These are phyloP conservation scores for Drosophila equinoxialis DNA, from an alignment of 1,140 invertebrate species.

Conservation along the genomic window DNA sequence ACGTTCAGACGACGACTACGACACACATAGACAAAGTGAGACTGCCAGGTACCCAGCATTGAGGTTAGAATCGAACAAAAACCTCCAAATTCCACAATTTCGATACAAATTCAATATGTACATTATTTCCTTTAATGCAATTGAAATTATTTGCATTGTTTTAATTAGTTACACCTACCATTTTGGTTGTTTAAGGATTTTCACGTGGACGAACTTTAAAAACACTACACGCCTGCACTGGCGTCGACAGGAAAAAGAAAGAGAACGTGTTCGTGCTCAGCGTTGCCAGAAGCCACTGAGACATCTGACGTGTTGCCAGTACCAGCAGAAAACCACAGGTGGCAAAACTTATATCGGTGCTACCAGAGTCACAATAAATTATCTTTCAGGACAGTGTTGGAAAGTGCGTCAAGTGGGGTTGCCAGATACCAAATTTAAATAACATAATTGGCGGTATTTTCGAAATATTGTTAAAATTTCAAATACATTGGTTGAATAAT, in stretches of 20 bases:
- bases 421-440: too few relatives aligned
- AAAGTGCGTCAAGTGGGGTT: too few relatives aligned
- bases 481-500: too few relatives aligned
- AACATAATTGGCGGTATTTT: too few relatives aligned
- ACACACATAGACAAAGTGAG: constrained; percentile 25
- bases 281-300: background rate
- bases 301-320: background rate
- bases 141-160: constrained; percentile 33
- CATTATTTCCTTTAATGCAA: background rate
- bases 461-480: too few relatives aligned
- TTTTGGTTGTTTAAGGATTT: constrained; percentile 93
- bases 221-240: constrained; percentile 92
- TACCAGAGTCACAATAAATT: background rate
- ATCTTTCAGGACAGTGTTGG: background rate
- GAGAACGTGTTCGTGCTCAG: constrained; percentile 32
- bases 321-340: background rate
- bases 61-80: constrained; percentile 3
- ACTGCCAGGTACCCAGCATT: constrained; percentile 23
- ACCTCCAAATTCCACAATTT: background rate
- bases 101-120: background rate
- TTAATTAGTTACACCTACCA: constrained; percentile 86
- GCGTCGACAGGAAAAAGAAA: constrained; percentile 88
- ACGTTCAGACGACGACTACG: background rate
- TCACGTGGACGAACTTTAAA: constrained; percentile 85
- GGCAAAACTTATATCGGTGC: background rate